phyloP scores from a whole-genome alignment of 92 coral and sea anemone species.

The Zoanthus sansibaricus region DNA sequence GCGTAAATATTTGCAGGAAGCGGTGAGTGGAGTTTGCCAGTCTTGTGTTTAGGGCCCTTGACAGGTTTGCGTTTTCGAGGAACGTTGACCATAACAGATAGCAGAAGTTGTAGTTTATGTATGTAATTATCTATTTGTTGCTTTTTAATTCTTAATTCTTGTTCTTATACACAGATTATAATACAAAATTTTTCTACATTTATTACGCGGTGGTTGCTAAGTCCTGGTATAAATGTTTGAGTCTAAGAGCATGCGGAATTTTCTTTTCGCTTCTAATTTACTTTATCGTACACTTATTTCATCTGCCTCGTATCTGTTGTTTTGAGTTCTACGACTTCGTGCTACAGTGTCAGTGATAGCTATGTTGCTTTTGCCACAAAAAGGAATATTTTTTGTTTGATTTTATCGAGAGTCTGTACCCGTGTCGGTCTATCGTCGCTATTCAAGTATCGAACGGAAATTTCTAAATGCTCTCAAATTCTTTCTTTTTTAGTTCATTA shows the following conservation, averaged over 20 bases:
- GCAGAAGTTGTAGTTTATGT: constrained; percentile 8
- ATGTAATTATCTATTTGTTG: not conserved
- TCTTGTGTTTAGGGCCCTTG: not conserved
- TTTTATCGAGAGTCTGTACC: not conserved
- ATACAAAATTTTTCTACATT: constrained; percentile 9
- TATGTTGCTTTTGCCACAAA: not conserved
- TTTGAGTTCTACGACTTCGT: not conserved
- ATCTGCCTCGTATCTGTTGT: not conserved
- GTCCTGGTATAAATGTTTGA: constrained; percentile 10
- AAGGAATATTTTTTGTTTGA: not conserved
- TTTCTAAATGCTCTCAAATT: not conserved
- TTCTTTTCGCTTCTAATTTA: not conserved
- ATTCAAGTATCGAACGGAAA: not conserved
- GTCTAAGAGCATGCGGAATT: constrained; percentile 8
- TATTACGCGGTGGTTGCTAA: constrained; percentile 42
- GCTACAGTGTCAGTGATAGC: not conserved
- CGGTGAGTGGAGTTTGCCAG: constrained; percentile 48
- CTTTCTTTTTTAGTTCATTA: not conserved
- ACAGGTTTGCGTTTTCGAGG: not conserved
- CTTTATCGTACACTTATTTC: not conserved
- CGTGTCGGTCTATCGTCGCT: not conserved
- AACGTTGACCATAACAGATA: not conserved
- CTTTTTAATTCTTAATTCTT: not conserved
- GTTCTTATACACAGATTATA: constrained; percentile 5
- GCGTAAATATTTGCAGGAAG: constrained; percentile 61